Base-by-base conservation (phyloP, 2,113 vertebrate species). In the Chaenocephalus aceratus region DNA sequence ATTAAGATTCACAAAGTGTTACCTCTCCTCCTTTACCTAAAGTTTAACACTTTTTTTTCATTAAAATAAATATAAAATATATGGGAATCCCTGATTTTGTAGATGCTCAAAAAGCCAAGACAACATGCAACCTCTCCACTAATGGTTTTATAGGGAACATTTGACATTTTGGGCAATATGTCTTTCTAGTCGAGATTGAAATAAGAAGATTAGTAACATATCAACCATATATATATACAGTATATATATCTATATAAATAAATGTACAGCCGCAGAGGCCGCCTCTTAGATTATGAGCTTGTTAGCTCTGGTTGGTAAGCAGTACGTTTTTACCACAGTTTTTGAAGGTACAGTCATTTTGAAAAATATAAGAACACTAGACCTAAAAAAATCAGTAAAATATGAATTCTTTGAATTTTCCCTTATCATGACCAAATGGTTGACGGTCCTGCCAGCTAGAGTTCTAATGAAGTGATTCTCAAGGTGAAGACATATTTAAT, bases 401-500 rank as follows among this genome's bases (percentile, higher is more conserved):
- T 41, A 41, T 41, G 7, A 4, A 41, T 41, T 41, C 36, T 41
- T 41, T 41, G 36, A 6, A 41, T 41, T 41, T 41, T 41, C 36
- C 36, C 6, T 41, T 41, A 41, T 14, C 14, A 26, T 26, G 44
- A 59, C 13, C 16, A 58, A 36, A 49, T 48, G 13, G 46, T 61
- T 4, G 15, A 7, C 30, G 4, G 41, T 41, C n/a, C 36, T 41
- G 57, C 26, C 56, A 16, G 58, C 59, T 61, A 8, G 23, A 63
- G 15, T 58, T 76, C 44, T 13, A 15, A n/a, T 45, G 18, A 26
- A 72, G 21, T 61, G 54, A 51, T 9, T 69, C 21, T 68, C 46
- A 57, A 72, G 59, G 49, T 79, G 46, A 66, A 79, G 48, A 52
- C 18, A 65, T 14, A 4, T 73, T 21, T 3, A 59, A 72, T 80